These are phyloP conservation scores for Megalops atlanticus DNA, from an alignment of 2,113 vertebrate species.

Conservation along the genomic window DNA sequence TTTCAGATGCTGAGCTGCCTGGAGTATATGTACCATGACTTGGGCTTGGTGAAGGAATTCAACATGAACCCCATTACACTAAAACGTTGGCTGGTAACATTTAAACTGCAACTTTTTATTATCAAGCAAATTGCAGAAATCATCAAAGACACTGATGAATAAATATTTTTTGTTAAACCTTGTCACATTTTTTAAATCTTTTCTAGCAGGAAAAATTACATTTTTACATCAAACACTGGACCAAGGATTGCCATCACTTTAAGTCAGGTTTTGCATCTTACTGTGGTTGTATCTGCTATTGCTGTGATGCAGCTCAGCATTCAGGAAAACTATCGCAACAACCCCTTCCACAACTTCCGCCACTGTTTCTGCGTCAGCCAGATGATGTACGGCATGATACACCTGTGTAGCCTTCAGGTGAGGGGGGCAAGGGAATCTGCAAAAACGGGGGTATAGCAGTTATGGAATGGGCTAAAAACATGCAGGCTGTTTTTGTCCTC, in stretches of 20 bases:
- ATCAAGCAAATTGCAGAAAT: background rate
- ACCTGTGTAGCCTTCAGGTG: slow-evolving; percentile 92
- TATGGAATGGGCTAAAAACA: too few species aligned
- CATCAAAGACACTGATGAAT: background rate
- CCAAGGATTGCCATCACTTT: background rate
- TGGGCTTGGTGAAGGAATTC: slow-evolving; percentile 91
- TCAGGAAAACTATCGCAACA: slow-evolving; percentile 94
- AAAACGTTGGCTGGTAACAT: slow-evolving; percentile 91
- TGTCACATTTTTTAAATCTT: background rate
- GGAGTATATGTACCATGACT: slow-evolving; percentile 97
- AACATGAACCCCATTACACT: slow-evolving; percentile 94
- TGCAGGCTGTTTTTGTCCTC: slow-evolving; percentile 29
- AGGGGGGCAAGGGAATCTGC: too few species aligned
- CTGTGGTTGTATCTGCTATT: background rate
- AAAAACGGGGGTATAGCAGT: too few species aligned
- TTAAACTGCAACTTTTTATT: background rate
- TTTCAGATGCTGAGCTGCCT: slow-evolving; percentile 95
- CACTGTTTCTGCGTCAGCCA: slow-evolving; percentile 98
- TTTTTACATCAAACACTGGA: background rate
- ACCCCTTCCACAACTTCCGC: slow-evolving; percentile 98
- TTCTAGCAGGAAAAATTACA: background rate
- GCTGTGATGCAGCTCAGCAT: slow-evolving; percentile 77
- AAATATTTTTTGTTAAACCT: background rate
- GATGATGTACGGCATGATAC: slow-evolving; percentile 99
- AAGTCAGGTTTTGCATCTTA: background rate